Conservation (phyloP, 2,888 invertebrate genomes). For the Chaetoderma sp. region DNA sequence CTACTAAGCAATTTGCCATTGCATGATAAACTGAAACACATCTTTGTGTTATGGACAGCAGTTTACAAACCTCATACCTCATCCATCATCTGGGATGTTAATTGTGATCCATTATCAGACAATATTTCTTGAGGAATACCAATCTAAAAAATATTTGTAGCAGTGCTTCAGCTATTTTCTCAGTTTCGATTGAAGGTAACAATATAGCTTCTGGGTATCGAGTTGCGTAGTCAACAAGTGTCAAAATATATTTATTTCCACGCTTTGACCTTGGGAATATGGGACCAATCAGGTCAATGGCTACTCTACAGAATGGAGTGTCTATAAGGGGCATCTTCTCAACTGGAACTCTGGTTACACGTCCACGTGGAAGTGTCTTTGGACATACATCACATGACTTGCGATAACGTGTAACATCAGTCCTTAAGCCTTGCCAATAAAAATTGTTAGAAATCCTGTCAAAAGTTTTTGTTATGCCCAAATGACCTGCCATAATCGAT, state of each 20-base stretch:
- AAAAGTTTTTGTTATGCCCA: constrained; percentile 17
- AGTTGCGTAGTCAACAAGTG: constrained; percentile 33
- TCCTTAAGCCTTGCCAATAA: constrained; percentile 35
- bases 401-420: constrained; percentile 31
- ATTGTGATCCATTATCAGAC: constrained; percentile 38
- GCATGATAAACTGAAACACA: constrained; percentile 32
- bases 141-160: constrained; percentile 25
- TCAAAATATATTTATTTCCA: constrained; percentile 36
- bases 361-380: constrained; percentile 28
- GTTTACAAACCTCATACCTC: constrained; percentile 26
- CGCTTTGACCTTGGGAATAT: constrained; percentile 26
- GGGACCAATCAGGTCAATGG: constrained; percentile 43
- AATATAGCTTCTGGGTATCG: constrained; percentile 33
- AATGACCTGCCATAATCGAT: constrained; percentile 28
- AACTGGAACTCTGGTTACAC: constrained; percentile 25
- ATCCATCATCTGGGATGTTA: constrained; percentile 34
- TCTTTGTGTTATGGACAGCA: constrained; percentile 25
- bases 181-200: constrained; percentile 25
- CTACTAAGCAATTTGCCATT: constrained; percentile 28
- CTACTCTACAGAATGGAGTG: constrained; percentile 33
- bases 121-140: constrained; percentile 36
- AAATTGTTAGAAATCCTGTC: constrained; percentile 19
- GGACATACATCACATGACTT: constrained; percentile 38
- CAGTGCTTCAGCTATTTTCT: constrained; percentile 36
- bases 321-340: constrained; percentile 33